phyloP scores from a whole-genome alignment of 1,140 invertebrate genomes.

The Alviniconcha marisindica region DNA sequence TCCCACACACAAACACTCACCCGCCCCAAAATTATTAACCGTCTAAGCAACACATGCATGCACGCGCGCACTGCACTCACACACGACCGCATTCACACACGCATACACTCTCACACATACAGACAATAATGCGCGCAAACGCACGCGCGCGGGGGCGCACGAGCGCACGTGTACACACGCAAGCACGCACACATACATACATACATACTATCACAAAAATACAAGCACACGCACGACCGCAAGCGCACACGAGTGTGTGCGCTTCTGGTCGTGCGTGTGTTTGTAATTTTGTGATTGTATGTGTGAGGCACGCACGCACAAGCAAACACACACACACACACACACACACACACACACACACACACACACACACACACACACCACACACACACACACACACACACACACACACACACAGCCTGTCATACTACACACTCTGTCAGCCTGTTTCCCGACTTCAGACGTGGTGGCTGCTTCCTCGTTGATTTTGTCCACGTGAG shows the following conservation, averaged over 20 bases:
- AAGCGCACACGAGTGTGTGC: slow-evolving; percentile 34
- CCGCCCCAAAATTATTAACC: too few species aligned
- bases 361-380: slow-evolving; percentile 37
- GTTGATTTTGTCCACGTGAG: too few species aligned
- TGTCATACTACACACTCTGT: too few species aligned
- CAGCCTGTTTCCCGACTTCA: too few species aligned
- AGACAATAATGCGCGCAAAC: neutral
- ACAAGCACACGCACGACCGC: slow-evolving; percentile 25
- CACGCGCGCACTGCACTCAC: too few species aligned
- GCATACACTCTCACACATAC: too few species aligned
- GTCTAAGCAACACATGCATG: too few species aligned
- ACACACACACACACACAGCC: slow-evolving; percentile 5
- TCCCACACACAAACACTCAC: too few species aligned
- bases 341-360: slow-evolving; percentile 36
- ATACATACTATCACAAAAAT: slow-evolving; percentile 1
- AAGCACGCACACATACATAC: neutral
- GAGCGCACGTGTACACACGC: neutral
- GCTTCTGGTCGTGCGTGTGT: too few species aligned
- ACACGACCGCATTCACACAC: too few species aligned
- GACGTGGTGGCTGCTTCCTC: too few species aligned
- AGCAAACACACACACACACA: slow-evolving; percentile 33
- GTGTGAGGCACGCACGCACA: slow-evolving; percentile 2
- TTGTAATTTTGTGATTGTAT: too few species aligned
- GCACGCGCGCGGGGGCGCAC: neutral
- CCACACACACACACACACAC: slow-evolving; percentile 5